phyloP scores from a whole-genome alignment of 2,113 vertebrate species.

The Thamnophis sirtalis region DNA sequence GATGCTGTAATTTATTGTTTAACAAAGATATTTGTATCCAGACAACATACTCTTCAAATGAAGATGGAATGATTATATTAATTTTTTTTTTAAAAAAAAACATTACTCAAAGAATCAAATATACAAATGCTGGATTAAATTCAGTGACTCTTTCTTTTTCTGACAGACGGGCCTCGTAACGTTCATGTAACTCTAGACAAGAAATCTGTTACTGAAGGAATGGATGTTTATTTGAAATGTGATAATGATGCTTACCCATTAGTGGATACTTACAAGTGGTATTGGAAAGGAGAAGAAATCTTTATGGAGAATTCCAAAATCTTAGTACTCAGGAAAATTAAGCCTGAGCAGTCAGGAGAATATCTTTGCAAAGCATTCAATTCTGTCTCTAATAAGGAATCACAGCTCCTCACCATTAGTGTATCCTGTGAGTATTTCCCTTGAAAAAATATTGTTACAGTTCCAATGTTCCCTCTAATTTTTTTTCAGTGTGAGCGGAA shows the following conservation, averaged over 20 bases:
- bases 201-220: neutral
- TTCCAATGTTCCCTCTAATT: too few relatives aligned
- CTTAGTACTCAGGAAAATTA: neutral
- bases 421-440: slow-evolving; percentile 13
- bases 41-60: too few relatives aligned
- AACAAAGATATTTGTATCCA: too few relatives aligned
- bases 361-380: neutral
- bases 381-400: neutral
- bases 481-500: too few relatives aligned
- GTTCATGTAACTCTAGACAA: neutral
- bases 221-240: neutral
- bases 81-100: too few relatives aligned
- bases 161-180: neutral
- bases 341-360: neutral
- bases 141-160: neutral
- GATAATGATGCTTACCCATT: neutral
- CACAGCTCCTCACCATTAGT: neutral
- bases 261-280: neutral
- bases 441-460: neutral
- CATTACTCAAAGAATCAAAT: too few relatives aligned
- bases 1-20: too few relatives aligned
- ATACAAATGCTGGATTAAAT: neutral
- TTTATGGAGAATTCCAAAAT: too few relatives aligned
- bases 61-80: too few relatives aligned
- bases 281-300: neutral